Evolutionary conservation across 2,888 invertebrate genomes (phyloP), one percentile per base, ranked within the genome.

Genomic region (Stegophylla sp.): DNA sequence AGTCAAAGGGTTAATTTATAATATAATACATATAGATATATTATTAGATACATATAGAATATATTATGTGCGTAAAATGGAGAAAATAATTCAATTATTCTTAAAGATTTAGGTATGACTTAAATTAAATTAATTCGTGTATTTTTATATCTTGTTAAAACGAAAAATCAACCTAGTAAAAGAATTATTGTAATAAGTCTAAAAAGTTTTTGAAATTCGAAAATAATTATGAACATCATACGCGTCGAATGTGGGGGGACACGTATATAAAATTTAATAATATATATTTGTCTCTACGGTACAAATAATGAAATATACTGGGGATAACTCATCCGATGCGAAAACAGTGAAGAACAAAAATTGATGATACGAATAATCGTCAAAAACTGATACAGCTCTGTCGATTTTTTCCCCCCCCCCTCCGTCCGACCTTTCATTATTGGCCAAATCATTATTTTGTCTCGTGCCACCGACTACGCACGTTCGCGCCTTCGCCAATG

Each of bases 361-460:
- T 66, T 66, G 75, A 76, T 53, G 64, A 76, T 43, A 17, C 53
- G 26, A 48, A 41, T 75, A 51, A 64, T 34, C 73, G 48, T 15
- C 3, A 23, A 64, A 43, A 51, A 75, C 63, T 41, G 48, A 23
- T 56, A 61, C n/a, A n/a, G 43, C 13, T 45, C 12, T 5, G 17
- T 12, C 34, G 34, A 34, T 74, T 34, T 63, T 51, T 64, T 34
- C 12, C 15, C 45, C 26, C 3, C 23, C 1, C 48, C 34, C 12
- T 7, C 45, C 26, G 17, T 45, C 1, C 48, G 48, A 51, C 51
- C 23, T 63, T 34, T 66, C 75, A 53, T 51, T 79, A 79, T 79
- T 79, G 79, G 71, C 79, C 61, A 79, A 79, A 79, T 79, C 79
- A 79, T 71, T 77, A 69, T 34, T 59, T 69, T 69, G 59, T 34